Evolutionary conservation across 2,797 vertebrate genomes (phyloP), one percentile per base, ranked within the genome.

Genomic region (Crocidura indochinensis): DNA sequence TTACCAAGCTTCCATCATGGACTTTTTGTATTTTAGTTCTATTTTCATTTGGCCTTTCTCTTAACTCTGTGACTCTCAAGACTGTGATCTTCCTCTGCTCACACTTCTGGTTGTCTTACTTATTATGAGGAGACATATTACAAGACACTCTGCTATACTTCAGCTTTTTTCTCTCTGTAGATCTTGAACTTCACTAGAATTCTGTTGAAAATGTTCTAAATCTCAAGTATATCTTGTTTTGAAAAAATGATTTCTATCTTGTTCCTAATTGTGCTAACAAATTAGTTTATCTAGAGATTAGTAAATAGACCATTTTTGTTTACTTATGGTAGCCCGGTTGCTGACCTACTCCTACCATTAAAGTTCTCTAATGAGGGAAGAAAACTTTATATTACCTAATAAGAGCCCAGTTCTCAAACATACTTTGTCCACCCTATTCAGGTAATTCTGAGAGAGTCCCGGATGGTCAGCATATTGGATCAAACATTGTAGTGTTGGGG

Each of bases 211-310:
- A 64, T 38, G 53, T 44, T 29, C 53, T 84, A 17, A 49, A 26
- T 71, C 29, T 38, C 10, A 73, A 73, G 26, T 29, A 14, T 31
- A 26, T 65, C 14, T 46, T 29, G 24, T 73, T 72, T 79, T 20
- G 26, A 73, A 56, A 64, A 77, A 78, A 53, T 29, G 26, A 73
- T 73, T 78, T 79, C 56, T 65, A 73, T 19, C 27, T 65, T 47
- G 6, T 31, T 68, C 62, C 62, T 19, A 14, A 26, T 27, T 19
- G 49, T 12, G 19, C n/a, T 65, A 15, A 64, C 69, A 65, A n/a
- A 67, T 44, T n/a, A 29, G 64, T 56, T 81, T 73, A 17, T 3
- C 60, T 10, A 24, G 60, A 68, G 7, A 24, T 56, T 46, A 56
- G 79, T 14, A 71, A 86, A n/a, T 17, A 53, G 24, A 53, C 26